Base-by-base conservation (phyloP, 2,888 invertebrate genomes). In the Schizotus pectinicornis region DNA sequence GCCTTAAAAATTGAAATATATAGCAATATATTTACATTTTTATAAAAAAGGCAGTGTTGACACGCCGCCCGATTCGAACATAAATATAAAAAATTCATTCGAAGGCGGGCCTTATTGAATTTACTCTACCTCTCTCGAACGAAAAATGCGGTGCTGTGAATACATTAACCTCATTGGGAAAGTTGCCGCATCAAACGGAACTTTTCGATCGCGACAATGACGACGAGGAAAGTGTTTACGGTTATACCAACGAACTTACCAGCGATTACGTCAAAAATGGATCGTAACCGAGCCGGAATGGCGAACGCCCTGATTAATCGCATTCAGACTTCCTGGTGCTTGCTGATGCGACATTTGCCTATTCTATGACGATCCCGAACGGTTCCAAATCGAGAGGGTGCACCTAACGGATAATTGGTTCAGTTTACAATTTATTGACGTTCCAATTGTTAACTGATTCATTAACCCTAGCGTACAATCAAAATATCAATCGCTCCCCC, bases 1-100 rank as follows among this genome's bases (percentile, higher is more conserved):
- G 56, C 56, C 51, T 42, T 46, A 56, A 56, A 56, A 56, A 51
- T 51, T 56, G 56, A 56, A 56, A 56, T 56, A 56, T 56, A 56
- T 46, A 45, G 35, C 50, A 22, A 56, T 56, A 56, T 39, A 56
- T 56, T 56, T 56, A 56, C 56, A 56, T 56, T 56, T 56, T 51
- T 32, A 56, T 56, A 56, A 56, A 56, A n/a, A 56, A 56, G 34
- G 11, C 51, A 32, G 37, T 51, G 56, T 50, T 51, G 56, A 56
- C 56, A 56, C 50, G 38, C 11, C 38, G 37, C 41, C 33, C 45
- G 46, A 56, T 56, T 43, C 41, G 30, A 32, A 34, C 30, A 55
- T 55, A 43, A 49, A 51, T 41, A 54, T 56, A 56, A 51, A 56
- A 56, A 56, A 56, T 56, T 56, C 56, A 56, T 56, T 50, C 46